Conservation (phyloP, 2,113 vertebrate species). For the Echinops telfairi region DNA sequence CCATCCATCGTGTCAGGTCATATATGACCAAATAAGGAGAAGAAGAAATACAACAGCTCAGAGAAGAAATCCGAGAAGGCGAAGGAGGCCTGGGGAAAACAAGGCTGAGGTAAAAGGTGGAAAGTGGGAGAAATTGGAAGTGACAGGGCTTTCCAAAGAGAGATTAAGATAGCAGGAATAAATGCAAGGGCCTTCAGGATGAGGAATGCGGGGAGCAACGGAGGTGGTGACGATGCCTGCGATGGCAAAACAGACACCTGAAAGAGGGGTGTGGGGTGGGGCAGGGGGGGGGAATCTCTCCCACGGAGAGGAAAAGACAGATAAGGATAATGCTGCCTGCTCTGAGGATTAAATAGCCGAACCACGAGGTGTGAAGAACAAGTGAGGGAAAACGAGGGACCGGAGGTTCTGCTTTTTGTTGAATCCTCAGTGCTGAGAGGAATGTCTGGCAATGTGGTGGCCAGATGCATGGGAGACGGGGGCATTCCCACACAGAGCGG, state of each 20-base stretch:
- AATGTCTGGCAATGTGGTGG: neutral
- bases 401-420: neutral
- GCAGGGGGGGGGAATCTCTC: neutral
- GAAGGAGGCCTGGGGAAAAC: neutral
- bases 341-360: neutral
- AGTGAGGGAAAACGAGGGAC: neutral
- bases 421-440: neutral
- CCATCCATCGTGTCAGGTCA: constrained; percentile 4
- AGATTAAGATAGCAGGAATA: constrained; percentile 28
- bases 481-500: neutral
- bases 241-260: neutral
- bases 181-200: fast-evolving
- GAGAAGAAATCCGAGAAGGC: constrained; percentile 57
- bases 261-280: too few relatives aligned
- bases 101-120: neutral
- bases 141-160: constrained; percentile 10
- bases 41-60: constrained; percentile 32
- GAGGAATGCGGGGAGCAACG: fast-evolving
- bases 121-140: constrained; percentile 13
- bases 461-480: neutral
- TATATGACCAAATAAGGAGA: neutral
- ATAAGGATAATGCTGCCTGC: neutral
- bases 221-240: neutral
- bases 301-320: neutral
- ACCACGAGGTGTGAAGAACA: neutral